Evolutionary conservation across 2,113 vertebrate species (phyloP), one percentile per base, ranked within the genome.

Genomic region (Dicrurus megarhynchus): DNA sequence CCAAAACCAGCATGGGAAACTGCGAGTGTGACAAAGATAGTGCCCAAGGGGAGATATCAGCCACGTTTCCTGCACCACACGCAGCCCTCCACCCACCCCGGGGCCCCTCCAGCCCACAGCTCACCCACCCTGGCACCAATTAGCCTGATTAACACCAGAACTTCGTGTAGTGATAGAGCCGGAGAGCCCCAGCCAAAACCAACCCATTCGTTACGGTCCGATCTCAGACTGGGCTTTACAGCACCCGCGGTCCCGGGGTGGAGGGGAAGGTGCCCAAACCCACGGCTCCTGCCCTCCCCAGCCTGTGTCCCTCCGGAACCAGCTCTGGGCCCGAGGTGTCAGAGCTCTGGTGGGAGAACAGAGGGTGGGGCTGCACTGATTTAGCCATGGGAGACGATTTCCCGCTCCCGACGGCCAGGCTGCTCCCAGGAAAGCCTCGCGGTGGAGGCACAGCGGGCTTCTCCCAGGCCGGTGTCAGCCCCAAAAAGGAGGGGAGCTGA

Each of bases 191-290:
- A 67, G 42, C n/a, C 96, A 96, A 96, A 95, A 95, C 92, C 96
- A 96, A 94, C 95, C 75, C 82, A 92, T 93, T 97, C 44, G 75
- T 94, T 94, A 17, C 71, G 82, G 90, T 69, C 79, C 53, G 1
- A 20, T 74, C 91, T 82, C 93, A 95, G 91, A 37, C 61, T 30
- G 92, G 95, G 82, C 87, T 95, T 57, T 75, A 5, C 46, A 22
- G 81, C 60, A 10, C 21, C 64, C 24, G 1, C 5, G 0, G 41
- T 30, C 44, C 61, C 37, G 21, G 33, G 50, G 20, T 1, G 4
- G 53, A 44, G 61, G 55, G 23, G 26, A 47, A 47, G 10, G 10
- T 59, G 37, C 60, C 50, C 79, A 19, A 61, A 39, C 14, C 24
- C 3, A 0, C 2, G 3, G 52, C 32, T 87, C 44, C 71, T 28